Base-by-base conservation (phyloP, 2,888 invertebrate genomes). In the Hyposoter dolosus region DNA sequence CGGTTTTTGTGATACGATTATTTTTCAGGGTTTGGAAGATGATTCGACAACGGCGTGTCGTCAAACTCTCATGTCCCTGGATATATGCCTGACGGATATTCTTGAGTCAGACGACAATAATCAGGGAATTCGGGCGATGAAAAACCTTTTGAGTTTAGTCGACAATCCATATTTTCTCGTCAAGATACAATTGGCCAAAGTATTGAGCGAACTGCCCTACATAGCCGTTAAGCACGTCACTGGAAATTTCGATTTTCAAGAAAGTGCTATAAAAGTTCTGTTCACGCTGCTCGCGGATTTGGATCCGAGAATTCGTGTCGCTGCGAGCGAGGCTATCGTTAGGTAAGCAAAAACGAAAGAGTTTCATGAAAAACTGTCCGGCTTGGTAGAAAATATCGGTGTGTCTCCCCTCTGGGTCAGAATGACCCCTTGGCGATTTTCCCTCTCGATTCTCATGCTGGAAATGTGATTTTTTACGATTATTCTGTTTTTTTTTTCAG, bases 101-200 rank as follows among this genome's bases (percentile, higher is more conserved):
- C 94, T 96, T 81, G 95, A 96, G 91, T 97, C 97, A 71, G 93
- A 95, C 9, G 95, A 96, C 87, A 96, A 96, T 94, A 90, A 94
- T 1, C 90, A 95, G 15, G 94, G 96, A 4, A 93, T 96, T 23
- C 94, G 95, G 17, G 93, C 97, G 6, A 93, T 98, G 66, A 95
- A 96, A 86, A 94, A 95, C 28, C 94, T 98, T 7, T 95, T 97
- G 12, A 94, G 94, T 40, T 95, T 97, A 1, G 96, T 96, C 81
- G 94, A 95, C 63, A 98, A 98, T 93, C 96, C 96, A 0, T 98
- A 98, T 93, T 98, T 98, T 97, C 95, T 98, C 74, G 97, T 98
- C 69, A 97, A 97, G 95, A 97, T 98, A 6, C 96, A 96, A 92
- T 93, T 97, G 87, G 94, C 96, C 68, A 96, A 97, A 90, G 93